phyloP scores from a whole-genome alignment of 2,888 invertebrate species.

The Rugalucina vietnamica region DNA sequence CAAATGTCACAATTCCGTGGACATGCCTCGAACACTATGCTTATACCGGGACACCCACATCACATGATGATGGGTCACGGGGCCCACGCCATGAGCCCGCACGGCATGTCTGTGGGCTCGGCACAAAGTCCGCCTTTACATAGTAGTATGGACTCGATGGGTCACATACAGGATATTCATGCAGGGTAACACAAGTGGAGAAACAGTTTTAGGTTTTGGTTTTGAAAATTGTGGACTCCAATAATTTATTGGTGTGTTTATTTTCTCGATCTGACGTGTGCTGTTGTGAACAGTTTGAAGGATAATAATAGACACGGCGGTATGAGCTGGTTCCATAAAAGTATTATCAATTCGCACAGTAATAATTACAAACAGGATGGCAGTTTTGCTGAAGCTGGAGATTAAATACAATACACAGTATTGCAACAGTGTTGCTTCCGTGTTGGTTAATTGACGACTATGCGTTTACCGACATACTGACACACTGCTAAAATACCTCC shows the following conservation, averaged over 20 bases:
- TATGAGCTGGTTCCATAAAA: constrained; percentile 46
- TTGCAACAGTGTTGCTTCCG: background rate
- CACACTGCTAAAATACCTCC: background rate
- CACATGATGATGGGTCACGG: constrained; percentile 85
- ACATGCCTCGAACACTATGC: constrained; percentile 85
- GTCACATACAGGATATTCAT: constrained; percentile 83
- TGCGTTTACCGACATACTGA: constrained; percentile 1
- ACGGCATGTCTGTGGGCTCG: constrained; percentile 82
- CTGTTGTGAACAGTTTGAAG: constrained; percentile 56
- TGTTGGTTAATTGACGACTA: background rate
- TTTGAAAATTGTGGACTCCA: constrained; percentile 12
- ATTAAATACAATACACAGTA: background rate
- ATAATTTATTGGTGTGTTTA: constrained; percentile 15
- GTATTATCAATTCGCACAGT: constrained; percentile 47
- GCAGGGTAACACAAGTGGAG: constrained; percentile 71
- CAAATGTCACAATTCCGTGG: constrained; percentile 84
- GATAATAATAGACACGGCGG: constrained; percentile 35
- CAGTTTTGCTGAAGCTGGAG: background rate
- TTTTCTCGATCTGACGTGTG: constrained; percentile 12
- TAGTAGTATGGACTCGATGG: constrained; percentile 82
- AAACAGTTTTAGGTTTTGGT: constrained; percentile 2
- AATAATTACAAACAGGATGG: constrained; percentile 20
- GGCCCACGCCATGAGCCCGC: constrained; percentile 83
- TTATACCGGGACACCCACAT: constrained; percentile 85
- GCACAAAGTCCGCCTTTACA: constrained; percentile 84